Evolutionary conservation across 2,113 vertebrate species (phyloP).

Genomic region (Rhea pennata): DNA sequence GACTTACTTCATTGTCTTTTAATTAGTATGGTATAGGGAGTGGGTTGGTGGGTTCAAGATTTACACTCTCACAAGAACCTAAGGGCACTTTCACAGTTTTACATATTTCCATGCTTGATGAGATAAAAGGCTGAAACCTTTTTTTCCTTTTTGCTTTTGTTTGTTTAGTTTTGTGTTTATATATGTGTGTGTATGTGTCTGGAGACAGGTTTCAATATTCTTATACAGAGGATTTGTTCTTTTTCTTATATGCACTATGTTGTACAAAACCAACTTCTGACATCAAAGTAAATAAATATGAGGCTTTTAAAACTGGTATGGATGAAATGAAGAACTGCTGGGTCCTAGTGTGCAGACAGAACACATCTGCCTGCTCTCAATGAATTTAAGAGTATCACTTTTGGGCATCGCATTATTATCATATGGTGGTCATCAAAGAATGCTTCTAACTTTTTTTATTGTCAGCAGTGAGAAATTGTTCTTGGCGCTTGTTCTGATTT

Average conservation of each 20-base stretch:
- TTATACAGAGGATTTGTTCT: neutral
- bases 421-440: neutral
- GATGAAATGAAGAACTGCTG: neutral
- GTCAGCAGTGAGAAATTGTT: neutral
- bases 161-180: neutral
- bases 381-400: neutral
- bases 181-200: neutral
- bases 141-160: neutral
- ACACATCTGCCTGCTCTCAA: neutral
- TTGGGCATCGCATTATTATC: neutral
- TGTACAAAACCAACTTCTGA: neutral
- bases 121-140: slow-evolving; percentile 31
- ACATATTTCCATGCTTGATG: slow-evolving; percentile 1
- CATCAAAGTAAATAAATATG: neutral
- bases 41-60: slow-evolving; percentile 18
- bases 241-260: neutral
- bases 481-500: neutral
- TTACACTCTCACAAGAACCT: slow-evolving; percentile 50
- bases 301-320: neutral
- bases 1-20: slow-evolving; percentile 8
- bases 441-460: neutral
- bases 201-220: slow-evolving; percentile 13
- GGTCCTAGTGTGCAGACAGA: neutral
- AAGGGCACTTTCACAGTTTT: slow-evolving; percentile 23
- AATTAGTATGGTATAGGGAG: slow-evolving; percentile 43